A percentile compares a stretch with the other conserved stretches of the same genome.
Evolutionary conservation across 2,888 invertebrate species (phyloP).

Genomic region (Eudemis profundana): DNA sequence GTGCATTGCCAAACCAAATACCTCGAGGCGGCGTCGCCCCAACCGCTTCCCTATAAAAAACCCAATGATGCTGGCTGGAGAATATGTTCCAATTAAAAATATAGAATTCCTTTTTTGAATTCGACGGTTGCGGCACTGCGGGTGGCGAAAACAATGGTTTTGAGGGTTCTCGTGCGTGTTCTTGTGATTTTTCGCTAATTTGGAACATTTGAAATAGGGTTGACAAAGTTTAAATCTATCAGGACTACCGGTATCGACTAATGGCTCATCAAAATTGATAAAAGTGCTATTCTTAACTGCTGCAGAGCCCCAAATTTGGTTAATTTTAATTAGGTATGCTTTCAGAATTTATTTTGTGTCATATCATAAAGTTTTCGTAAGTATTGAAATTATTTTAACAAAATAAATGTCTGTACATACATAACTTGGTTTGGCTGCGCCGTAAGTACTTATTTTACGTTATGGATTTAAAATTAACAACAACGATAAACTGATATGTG

Average conservation of each 20-base stretch:
- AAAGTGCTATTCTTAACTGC: too few relatives aligned
- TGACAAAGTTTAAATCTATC: constrained; percentile 12
- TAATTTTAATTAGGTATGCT: too few relatives aligned
- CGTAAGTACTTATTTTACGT: too few relatives aligned
- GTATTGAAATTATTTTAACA: too few relatives aligned
- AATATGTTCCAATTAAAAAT: constrained; percentile 83
- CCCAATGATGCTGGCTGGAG: constrained; percentile 58
- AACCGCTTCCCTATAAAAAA: constrained; percentile 47
- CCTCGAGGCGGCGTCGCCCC: constrained; percentile 71
- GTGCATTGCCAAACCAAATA: constrained; percentile 72
- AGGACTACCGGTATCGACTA: background rate
- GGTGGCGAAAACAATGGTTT: constrained; percentile 49
- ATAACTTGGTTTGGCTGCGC: too few relatives aligned
- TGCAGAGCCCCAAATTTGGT: too few relatives aligned
- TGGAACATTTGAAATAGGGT: constrained; percentile 20
- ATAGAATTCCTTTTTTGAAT: constrained; percentile 62
- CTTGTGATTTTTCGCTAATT: constrained; percentile 39
- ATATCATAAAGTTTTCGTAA: too few relatives aligned
- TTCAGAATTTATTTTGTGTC: too few relatives aligned
- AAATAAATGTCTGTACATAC: too few relatives aligned
- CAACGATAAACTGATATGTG: background rate
- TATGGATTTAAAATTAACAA: too few relatives aligned
- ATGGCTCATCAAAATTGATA: background rate
- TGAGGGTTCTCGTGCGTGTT: constrained; percentile 35
- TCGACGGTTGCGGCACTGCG: constrained; percentile 57